Conservation (phyloP, 2,888 invertebrate species). For the Noctua fimbriata region DNA sequence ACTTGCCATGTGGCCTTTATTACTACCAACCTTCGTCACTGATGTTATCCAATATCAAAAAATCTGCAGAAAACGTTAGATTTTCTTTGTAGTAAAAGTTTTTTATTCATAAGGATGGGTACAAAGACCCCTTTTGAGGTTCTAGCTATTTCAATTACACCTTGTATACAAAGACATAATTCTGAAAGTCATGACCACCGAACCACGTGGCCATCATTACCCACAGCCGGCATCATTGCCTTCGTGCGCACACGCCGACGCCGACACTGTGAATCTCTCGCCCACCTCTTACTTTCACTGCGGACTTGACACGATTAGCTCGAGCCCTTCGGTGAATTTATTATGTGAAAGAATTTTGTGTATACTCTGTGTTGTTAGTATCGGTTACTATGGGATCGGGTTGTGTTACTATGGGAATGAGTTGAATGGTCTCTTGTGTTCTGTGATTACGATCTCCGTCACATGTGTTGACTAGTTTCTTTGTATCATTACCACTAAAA, state of each 20-base stretch:
- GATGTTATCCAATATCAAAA: neutral
- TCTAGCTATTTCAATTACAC: neutral
- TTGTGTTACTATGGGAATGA: constrained; percentile 47
- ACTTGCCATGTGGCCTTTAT: neutral
- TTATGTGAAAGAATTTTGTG: constrained; percentile 58
- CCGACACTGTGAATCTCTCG: constrained; percentile 49
- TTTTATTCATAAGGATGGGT: neutral
- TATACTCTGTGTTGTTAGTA: constrained; percentile 37
- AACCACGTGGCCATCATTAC: constrained; percentile 47
- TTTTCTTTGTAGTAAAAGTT: neutral
- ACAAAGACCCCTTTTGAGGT: neutral
- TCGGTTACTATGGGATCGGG: constrained; percentile 23
- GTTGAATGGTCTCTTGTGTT: constrained; percentile 35
- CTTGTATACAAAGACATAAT: neutral
- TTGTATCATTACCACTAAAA: too few species aligned
- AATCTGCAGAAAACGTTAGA: neutral
- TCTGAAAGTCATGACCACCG: constrained; percentile 51
- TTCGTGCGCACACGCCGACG: constrained; percentile 34
- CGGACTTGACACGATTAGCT: constrained; percentile 76
- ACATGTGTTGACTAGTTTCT: neutral
- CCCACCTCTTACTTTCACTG: constrained; percentile 80
- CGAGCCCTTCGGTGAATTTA: constrained; percentile 72
- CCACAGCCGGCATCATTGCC: constrained; percentile 29
- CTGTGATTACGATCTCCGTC: constrained; percentile 13
- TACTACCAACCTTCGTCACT: neutral